Conservation (phyloP, 2,113 vertebrate species). For the Piaya cayana region DNA sequence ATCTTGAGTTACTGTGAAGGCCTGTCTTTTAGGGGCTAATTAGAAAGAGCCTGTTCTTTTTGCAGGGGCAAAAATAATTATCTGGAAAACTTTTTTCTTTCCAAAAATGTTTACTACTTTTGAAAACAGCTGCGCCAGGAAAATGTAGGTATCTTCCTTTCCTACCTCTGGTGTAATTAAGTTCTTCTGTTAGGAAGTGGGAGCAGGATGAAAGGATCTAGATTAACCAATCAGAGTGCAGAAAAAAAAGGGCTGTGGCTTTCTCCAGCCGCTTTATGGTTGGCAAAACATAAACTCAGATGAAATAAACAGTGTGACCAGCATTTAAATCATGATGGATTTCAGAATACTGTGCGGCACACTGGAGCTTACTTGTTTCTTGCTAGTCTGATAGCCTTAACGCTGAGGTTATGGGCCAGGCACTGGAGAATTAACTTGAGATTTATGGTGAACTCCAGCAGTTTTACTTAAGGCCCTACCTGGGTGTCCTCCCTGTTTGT, state of each 20-base stretch:
- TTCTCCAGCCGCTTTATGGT: not conserved
- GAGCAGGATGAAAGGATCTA: not conserved
- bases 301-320: not conserved
- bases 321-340: not conserved
- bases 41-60: not conserved
- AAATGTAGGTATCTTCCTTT: not conserved
- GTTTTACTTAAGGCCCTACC: not conserved
- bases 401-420: not conserved
- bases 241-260: not conserved
- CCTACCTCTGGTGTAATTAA: not conserved
- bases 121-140: not conserved
- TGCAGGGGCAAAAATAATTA: not conserved
- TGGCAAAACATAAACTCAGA: not conserved
- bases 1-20: constrained; percentile 21
- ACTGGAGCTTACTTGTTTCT: not conserved
- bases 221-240: not conserved
- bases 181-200: not conserved
- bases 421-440: not conserved
- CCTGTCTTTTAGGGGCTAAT: not conserved
- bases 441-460: not conserved
- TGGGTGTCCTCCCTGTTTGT: not conserved
- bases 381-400: not conserved
- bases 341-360: not conserved
- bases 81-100: not conserved
- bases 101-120: not conserved